Percentiles rank a stretch among this genome's conserved stretches.
Evolutionary conservation across 2,888 invertebrate species (phyloP).

Genomic region (Ctena decussata): DNA sequence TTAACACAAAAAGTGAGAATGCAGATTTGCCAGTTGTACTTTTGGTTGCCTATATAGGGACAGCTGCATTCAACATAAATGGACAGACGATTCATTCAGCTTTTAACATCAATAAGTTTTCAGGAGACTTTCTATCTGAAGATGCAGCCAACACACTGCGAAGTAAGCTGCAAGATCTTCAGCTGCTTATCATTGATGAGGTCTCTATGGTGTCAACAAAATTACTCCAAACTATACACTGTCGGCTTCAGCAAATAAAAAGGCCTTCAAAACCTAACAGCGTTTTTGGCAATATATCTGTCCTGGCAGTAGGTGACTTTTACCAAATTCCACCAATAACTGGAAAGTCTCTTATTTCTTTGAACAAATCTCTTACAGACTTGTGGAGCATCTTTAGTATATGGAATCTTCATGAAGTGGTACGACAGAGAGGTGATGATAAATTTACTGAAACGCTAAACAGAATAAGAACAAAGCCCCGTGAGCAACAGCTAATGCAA

Average conservation of each 20-base stretch:
- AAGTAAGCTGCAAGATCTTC: conserved; percentile 32
- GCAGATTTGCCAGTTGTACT: conserved; percentile 51
- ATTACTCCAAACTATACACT: conserved; percentile 74
- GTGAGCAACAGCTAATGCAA: neutral
- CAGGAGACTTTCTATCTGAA: conserved; percentile 34
- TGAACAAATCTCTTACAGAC: conserved; percentile 21
- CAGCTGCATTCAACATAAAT: conserved; percentile 75
- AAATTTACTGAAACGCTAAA: conserved; percentile 22
- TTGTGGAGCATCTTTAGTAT: conserved; percentile 27
- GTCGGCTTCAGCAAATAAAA: conserved; percentile 78
- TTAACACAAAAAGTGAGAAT: conserved; percentile 23
- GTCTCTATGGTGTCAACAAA: conserved; percentile 81
- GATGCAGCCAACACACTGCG: conserved; percentile 43
- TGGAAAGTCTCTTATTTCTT: conserved; percentile 54
- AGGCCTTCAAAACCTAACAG: conserved; percentile 39
- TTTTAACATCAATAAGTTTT: conserved; percentile 47
- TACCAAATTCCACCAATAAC: conserved; percentile 81
- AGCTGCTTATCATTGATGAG: conserved; percentile 81
- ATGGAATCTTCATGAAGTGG: conserved; percentile 20
- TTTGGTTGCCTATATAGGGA: conserved; percentile 70
- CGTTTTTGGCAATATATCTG: conserved; percentile 81
- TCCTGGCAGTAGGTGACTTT: conserved; percentile 83
- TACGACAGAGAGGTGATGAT: conserved; percentile 34
- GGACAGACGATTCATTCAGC: conserved; percentile 76
- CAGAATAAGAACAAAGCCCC: neutral